Conservation (phyloP, 2,797 vertebrate species). For the Gobionotothen gibberifrons region DNA sequence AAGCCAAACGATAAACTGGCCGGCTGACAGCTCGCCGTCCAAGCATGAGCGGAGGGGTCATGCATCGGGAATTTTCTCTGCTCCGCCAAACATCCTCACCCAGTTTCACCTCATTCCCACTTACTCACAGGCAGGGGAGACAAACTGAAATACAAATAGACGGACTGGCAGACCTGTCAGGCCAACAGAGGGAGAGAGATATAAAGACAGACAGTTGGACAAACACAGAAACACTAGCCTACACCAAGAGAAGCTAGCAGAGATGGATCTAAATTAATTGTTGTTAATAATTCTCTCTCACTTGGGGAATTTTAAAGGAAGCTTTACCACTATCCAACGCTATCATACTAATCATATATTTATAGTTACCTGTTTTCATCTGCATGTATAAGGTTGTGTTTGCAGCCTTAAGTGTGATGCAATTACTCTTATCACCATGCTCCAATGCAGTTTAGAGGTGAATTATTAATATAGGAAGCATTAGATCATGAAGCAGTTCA, state of each 20-base stretch:
- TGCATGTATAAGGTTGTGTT: slow-evolving; percentile 20
- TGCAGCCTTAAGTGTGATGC: slow-evolving; percentile 28
- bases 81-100: slow-evolving; percentile 65
- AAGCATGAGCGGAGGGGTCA: slow-evolving; percentile 51
- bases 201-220: slow-evolving; percentile 54
- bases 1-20: slow-evolving; percentile 68
- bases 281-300: slow-evolving; percentile 18
- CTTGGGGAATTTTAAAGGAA: slow-evolving; percentile 11
- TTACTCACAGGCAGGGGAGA: slow-evolving; percentile 54
- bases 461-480: slow-evolving; percentile 56
- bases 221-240: slow-evolving; percentile 19
- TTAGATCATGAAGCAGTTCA: slow-evolving; percentile 49
- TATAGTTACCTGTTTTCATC: slow-evolving; percentile 32
- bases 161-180: slow-evolving; percentile 59
- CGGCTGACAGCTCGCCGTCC: slow-evolving; percentile 61
- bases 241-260: slow-evolving; percentile 13
- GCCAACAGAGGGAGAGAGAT: slow-evolving; percentile 29
- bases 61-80: slow-evolving; percentile 64
- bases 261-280: slow-evolving; percentile 28
- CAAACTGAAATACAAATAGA: slow-evolving; percentile 66
- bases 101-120: slow-evolving; percentile 61
- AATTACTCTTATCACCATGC: slow-evolving; percentile 28
- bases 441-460: slow-evolving; percentile 31
- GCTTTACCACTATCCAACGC: neutral
- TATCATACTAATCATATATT: slow-evolving; percentile 17